Base-by-base conservation (phyloP, 1,140 invertebrate genomes). In the Penaeus indicus region DNA sequence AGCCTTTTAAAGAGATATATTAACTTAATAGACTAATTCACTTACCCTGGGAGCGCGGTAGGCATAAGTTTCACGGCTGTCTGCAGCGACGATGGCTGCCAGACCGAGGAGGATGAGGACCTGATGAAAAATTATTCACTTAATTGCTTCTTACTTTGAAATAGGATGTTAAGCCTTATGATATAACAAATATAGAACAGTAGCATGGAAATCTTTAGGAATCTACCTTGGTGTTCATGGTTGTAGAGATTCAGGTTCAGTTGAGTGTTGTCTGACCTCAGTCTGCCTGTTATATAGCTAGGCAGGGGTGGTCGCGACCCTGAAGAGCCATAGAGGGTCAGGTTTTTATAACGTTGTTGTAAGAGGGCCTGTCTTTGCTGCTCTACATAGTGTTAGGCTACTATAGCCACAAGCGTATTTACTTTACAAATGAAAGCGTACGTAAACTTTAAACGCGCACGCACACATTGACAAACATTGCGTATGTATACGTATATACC, bases 11-110 rank as follows among this genome's bases (percentile, higher is more conserved):
- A 27, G 67, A 69, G 13, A 69, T 3, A 69, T 25, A 25, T 22
- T 22, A 69, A 72, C 69, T 4, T 3, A 27, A 72, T 11, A 7
- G 38, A 3, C 18, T 7, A 32, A 19, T 11, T 8, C 0, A 32
- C 72, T 75, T 75, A 75, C 72, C 42, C 72, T 75, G 7, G 72
- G 72, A 1, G 72, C 72, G 19, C 27, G 27, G 13, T 75, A 75
- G 72, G n/a, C 18, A 38, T 75, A 75, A 38, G 27, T 38, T 75
- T 75, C 72, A 13, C 72, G 27, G 25, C 72, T 75, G 72, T 75
- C 72, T 8, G 72, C 72, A 75, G 72, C 72, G 21, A 21, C 72
- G 42, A 75, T 27, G 72, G 72, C 72, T 1, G 72, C 72, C 72
- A 75, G 42, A 16, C 72, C 72, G 27, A 75, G 25, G 18, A 75